Evolutionary conservation across 2,888 invertebrate species (phyloP).

Genomic region (Schizaphis graminum): DNA sequence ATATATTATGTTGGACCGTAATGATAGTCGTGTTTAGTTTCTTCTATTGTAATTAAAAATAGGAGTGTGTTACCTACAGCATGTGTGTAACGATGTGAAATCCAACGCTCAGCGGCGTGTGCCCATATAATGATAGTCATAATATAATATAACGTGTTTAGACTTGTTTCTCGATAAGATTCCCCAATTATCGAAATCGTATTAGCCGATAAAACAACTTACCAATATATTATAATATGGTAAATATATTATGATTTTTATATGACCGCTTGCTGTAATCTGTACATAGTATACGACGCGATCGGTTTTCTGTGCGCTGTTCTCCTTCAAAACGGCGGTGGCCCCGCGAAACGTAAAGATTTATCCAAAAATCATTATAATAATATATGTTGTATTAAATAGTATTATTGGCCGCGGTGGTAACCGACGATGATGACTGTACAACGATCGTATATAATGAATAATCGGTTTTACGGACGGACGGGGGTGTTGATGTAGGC

Average conservation of each 20-base stretch:
- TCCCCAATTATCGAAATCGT: neutral
- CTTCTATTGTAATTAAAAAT: conserved; percentile 48
- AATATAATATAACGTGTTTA: conserved; percentile 19
- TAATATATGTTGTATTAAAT: neutral
- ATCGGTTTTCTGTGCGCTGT: neutral
- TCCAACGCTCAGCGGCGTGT: neutral
- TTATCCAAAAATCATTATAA: conserved; percentile 22
- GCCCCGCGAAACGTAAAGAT: neutral
- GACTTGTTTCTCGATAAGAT: conserved; percentile 32
- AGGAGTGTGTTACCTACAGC: conserved; percentile 11
- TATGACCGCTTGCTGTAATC: neutral
- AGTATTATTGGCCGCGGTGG: neutral
- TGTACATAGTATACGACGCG: neutral
- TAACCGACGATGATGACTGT: conserved; percentile 8
- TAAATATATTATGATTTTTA: neutral
- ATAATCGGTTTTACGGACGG: conserved; percentile 47
- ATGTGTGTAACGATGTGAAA: conserved; percentile 26
- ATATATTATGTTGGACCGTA: conserved; percentile 5
- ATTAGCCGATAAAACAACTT: neutral
- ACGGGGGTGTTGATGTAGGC: conserved; percentile 56
- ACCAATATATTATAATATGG: neutral
- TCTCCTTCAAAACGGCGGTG: neutral
- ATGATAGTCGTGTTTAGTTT: neutral
- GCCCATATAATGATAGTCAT: neutral
- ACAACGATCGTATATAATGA: conserved; percentile 30